Evolutionary conservation across 2,888 invertebrate species (phyloP).

Genomic region (Crossocerus cetratus): DNA sequence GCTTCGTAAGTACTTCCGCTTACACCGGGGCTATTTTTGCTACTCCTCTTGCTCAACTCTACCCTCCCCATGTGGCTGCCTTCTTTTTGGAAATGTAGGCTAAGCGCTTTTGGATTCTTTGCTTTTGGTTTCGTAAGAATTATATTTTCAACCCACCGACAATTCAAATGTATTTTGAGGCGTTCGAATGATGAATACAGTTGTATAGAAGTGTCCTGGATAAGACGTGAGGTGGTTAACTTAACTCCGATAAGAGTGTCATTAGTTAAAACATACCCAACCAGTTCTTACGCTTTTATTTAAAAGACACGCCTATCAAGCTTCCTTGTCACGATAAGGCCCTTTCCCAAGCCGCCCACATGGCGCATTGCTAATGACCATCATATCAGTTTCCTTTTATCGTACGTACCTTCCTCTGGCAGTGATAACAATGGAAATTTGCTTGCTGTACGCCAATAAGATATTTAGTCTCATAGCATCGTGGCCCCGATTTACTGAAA

Average conservation of each 20-base stretch:
- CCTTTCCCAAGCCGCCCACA: constrained; percentile 11
- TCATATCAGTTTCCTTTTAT: constrained; percentile 23
- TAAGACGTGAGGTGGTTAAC: constrained; percentile 2
- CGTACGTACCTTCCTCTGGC: constrained; percentile 1
- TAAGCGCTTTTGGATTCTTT: neutral
- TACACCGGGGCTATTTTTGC: neutral
- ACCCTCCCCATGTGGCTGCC: constrained; percentile 10
- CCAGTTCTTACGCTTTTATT: constrained; percentile 49
- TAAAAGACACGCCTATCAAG: constrained; percentile 42
- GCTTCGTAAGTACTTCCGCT: constrained; percentile 89
- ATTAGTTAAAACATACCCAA: constrained; percentile 50
- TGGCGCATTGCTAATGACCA: constrained; percentile 5
- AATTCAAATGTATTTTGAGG: neutral
- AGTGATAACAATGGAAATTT: constrained; percentile 50
- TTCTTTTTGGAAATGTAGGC: no score
- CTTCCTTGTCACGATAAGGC: constrained; percentile 43
- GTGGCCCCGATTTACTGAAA: no score
- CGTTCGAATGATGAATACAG: no score
- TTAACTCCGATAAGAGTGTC: constrained; percentile 25
- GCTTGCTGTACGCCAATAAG: constrained; percentile 11
- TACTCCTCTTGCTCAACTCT: constrained; percentile 12
- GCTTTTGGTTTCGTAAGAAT: neutral
- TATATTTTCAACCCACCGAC: neutral
- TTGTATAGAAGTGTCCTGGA: neutral
- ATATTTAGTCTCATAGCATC: no score